Conservation (phyloP, 2,797 vertebrate species). For the Anisognathus igniventris region DNA sequence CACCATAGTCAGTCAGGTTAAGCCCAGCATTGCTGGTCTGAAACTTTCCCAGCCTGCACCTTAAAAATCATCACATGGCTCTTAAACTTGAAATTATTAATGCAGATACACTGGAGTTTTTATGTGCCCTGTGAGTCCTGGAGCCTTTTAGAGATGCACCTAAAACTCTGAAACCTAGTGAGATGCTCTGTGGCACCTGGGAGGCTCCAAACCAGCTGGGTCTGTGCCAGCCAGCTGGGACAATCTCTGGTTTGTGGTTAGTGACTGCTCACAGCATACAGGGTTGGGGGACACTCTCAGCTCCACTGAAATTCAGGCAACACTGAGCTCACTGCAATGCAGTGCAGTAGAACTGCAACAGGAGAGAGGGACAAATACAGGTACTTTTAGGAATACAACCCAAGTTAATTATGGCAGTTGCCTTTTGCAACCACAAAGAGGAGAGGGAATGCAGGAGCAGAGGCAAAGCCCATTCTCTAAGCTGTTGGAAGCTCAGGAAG, state of each 20-base stretch:
- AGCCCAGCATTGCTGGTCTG: background rate
- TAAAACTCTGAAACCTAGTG: background rate
- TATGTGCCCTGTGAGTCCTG: background rate
- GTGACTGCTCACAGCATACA: fast-evolving
- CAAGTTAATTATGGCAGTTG: background rate
- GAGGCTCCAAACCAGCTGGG: background rate
- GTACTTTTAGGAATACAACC: background rate
- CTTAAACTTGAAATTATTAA: background rate
- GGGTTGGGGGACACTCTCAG: background rate
- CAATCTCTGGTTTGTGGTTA: background rate
- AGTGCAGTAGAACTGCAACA: background rate
- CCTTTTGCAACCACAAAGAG: background rate
- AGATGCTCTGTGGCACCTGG: background rate
- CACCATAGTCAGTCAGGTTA: background rate
- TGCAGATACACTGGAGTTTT: background rate
- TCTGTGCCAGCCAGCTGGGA: background rate
- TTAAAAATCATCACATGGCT: background rate
- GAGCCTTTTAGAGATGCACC: background rate
- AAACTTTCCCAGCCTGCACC: background rate
- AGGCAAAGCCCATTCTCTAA: background rate
- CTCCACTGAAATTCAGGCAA: background rate
- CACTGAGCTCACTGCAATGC: background rate
- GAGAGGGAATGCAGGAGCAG: background rate
- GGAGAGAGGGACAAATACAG: background rate
- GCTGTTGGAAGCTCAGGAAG: background rate